Conservation (phyloP, 92 coral and sea anemone genomes). For the Phenganax subtilis region DNA sequence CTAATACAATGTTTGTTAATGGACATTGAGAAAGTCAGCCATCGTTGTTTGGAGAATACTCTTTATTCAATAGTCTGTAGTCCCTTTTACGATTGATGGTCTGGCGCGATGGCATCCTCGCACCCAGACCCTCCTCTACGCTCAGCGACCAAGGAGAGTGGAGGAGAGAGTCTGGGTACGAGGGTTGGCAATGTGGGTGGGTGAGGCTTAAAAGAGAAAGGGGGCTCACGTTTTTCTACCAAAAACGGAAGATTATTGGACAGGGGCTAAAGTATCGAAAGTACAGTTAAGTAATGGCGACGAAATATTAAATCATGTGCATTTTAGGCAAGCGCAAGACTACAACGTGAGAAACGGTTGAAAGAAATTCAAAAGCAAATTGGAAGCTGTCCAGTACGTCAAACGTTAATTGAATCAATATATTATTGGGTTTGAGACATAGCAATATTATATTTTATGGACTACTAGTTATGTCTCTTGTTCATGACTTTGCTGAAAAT, state of each 20-base stretch:
- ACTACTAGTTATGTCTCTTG: background rate
- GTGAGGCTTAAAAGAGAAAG: too few species aligned
- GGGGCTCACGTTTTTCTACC: background rate
- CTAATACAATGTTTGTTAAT: too few species aligned
- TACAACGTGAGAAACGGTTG: constrained; percentile 65
- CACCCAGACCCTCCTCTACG: too few species aligned
- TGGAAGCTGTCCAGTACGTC: constrained; percentile 77
- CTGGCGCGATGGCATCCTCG: too few species aligned
- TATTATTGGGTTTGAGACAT: background rate
- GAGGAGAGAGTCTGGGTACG: too few species aligned
- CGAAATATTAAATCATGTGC: background rate
- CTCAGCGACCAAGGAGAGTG: too few species aligned
- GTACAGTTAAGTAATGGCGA: background rate
- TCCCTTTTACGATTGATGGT: too few species aligned
- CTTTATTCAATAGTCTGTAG: too few species aligned
- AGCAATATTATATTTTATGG: background rate
- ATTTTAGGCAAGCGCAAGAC: constrained; percentile 27
- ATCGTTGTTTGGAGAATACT: too few species aligned
- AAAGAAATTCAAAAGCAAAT: constrained; percentile 66
- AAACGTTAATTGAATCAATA: background rate
- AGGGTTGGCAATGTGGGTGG: too few species aligned
- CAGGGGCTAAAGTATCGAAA: background rate
- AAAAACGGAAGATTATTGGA: background rate
- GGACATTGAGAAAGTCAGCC: too few species aligned
- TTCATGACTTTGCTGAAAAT: too few species aligned